A percentile compares a stretch with the other conserved stretches of the same genome.
These are phyloP conservation scores for Micrasema minimum DNA, from an alignment of 1,140 invertebrate genomes.

Conservation along the genomic window DNA sequence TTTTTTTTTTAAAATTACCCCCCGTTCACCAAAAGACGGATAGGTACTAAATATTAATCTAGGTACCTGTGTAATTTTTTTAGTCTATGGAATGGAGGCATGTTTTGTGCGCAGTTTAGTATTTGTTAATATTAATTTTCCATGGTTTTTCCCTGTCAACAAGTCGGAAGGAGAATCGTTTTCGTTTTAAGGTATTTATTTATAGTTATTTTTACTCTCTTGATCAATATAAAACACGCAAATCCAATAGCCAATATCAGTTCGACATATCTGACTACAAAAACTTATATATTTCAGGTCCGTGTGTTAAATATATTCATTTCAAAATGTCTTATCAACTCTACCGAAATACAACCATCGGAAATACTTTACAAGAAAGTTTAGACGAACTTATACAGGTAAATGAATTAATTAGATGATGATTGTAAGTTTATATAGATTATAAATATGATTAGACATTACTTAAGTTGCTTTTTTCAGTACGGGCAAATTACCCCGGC, in stretches of 20 bases:
- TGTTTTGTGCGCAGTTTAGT: neutral
- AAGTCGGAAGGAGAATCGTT: neutral
- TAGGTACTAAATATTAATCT: no score
- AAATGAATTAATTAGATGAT: slow-evolving; percentile 39
- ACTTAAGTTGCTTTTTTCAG: slow-evolving; percentile 68
- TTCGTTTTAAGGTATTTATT: no score
- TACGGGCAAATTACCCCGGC: slow-evolving; percentile 95
- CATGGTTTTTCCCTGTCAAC: slow-evolving; percentile 5
- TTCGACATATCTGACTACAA: neutral
- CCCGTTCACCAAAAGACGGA: no score
- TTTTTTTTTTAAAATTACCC: no score
- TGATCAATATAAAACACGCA: no score
- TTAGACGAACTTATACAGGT: slow-evolving; percentile 92
- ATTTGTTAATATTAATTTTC: no score
- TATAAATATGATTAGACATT: neutral
- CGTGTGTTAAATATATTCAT: no score
- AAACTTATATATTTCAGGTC: neutral
- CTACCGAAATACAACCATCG: slow-evolving; percentile 97
- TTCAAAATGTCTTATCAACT: slow-evolving; percentile 90
- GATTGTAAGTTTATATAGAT: neutral
- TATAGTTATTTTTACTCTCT: no score
- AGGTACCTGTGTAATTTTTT: no score
- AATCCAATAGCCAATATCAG: no score
- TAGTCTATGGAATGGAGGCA: neutral
- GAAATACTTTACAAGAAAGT: slow-evolving; percentile 95